Evolutionary conservation across 2,113 vertebrate genomes (phyloP).

Genomic region (Pseudorhombus dupliciocellatus): DNA sequence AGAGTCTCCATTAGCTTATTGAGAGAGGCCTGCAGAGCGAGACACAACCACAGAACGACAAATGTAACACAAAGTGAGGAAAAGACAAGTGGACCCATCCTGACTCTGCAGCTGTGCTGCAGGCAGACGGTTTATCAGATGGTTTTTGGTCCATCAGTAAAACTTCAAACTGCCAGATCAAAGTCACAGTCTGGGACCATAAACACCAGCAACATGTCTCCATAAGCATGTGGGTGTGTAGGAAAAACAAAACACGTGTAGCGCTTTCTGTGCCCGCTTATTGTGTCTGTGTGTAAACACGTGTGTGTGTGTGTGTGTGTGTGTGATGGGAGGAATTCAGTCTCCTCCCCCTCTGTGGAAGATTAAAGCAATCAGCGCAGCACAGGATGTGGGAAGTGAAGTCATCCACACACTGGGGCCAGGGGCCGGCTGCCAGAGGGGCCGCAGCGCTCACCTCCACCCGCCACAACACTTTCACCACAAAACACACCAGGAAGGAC

Average conservation of each 20-base stretch:
- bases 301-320: conserved; percentile 17
- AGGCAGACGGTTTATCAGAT: not conserved
- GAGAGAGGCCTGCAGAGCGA: conserved; percentile 87
- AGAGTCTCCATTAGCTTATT: conserved; percentile 98
- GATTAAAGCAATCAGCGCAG: conserved; percentile 78
- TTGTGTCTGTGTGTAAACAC: conserved; percentile 44
- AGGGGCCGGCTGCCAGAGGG: conserved; percentile 60
- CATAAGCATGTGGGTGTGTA: conserved; percentile 9
- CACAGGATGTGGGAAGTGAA: conserved; percentile 84
- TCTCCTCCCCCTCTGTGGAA: conserved; percentile 62
- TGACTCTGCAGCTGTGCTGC: conserved; percentile 10
- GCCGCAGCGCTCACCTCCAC: conserved; percentile 52
- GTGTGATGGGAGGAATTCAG: conserved; percentile 70
- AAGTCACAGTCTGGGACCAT: conserved; percentile 21
- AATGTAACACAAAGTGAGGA: not conserved
- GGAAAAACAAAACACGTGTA: not conserved
- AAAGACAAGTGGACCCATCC: not conserved
- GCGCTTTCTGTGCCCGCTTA: conserved; percentile 14
- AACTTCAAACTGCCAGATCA: not conserved
- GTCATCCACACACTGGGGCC: conserved; percentile 78
- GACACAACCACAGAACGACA: conserved; percentile 18
- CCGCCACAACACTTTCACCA: conserved; percentile 27
- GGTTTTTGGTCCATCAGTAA: too few relatives aligned
- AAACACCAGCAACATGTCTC: conserved; percentile 8
- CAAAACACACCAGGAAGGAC: conserved; percentile 12